Base-by-base conservation (phyloP, 92 coral and sea anemone genomes). In the Epizoanthus rinbou region DNA sequence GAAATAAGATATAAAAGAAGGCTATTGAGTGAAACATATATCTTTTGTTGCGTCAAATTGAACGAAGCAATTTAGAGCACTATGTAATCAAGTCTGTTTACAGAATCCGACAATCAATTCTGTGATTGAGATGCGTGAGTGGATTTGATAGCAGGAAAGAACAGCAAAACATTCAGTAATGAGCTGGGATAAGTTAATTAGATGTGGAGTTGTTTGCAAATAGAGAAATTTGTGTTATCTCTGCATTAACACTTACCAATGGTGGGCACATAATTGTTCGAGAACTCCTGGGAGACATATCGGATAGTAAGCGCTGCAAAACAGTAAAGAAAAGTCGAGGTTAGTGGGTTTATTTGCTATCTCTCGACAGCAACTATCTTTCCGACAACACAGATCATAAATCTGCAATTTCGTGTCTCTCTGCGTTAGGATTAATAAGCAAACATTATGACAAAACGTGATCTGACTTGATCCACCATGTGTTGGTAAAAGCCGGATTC, bases 251-350 rank as follows among this genome's bases (percentile, higher is more conserved):
- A 69, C 97, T 81, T 85, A 93, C 97, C 97, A 60, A 91, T 87
- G 41, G 98, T 93, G 6, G 98, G 98, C 31, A 86, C 87, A 71
- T 93, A 93, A 25, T 74, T 67, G 45, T 17, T 41, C 16, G 90
- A 80, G 54, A 91, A 93, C 78, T 91, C 79, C 22, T 86, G 89
- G 62, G 79, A 80, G 17, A 88, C 91, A 78, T 87, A 93, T 8
- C 93, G 95, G 75, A 91, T 73, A 9, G 91, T 85, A 79, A 93
- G 73, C 60, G 98, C 98, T 93, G 91, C 17, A 17, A 35, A 35
- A 79, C 65, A 68, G 25, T 5, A 67, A 67, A 11, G 25, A 73
- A 11, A 39, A 41, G n/a, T 11, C 19, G 18, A 78, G 71, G 72
- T 78, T 78, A 78, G 82, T 21, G 50, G 24, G 62, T 2, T 0